phyloP scores from a whole-genome alignment of 2,888 invertebrate species.

The Lepeophtheirus nordmannii region DNA sequence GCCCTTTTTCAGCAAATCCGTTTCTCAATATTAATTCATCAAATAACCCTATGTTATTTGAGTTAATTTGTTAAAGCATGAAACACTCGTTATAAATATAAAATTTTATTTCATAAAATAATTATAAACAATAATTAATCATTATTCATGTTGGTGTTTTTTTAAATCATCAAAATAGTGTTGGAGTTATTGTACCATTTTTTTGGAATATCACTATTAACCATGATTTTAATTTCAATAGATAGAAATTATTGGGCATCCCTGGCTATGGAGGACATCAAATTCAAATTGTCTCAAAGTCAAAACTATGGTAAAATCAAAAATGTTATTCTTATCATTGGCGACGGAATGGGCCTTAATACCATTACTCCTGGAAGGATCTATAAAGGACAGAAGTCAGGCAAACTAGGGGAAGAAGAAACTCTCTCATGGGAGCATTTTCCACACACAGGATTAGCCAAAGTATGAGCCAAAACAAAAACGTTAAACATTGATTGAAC shows the following conservation, averaged over 20 bases:
- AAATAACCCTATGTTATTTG: too few species aligned
- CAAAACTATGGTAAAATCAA: conserved; percentile 33
- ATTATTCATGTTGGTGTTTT: too few species aligned
- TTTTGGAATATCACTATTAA: too few species aligned
- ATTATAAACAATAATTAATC: too few species aligned
- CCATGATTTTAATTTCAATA: too few species aligned
- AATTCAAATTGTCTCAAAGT: conserved; percentile 24
- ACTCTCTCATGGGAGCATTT: conserved; percentile 57
- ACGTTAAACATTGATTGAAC: background rate
- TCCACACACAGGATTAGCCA: conserved; percentile 54
- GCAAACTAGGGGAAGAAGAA: conserved; percentile 49
- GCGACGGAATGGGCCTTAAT: conserved; percentile 69
- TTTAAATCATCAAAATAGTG: too few species aligned
- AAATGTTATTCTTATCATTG: conserved; percentile 65
- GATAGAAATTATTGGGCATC: background rate
- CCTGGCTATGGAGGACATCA: conserved; percentile 15
- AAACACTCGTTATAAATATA: too few species aligned
- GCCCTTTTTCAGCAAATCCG: too few species aligned
- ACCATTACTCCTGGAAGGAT: conserved; percentile 61
- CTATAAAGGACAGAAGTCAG: conserved; percentile 48
- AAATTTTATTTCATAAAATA: too few species aligned
- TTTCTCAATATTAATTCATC: too few species aligned
- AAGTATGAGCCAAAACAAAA: conserved; percentile 46
- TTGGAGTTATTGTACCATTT: background rate
- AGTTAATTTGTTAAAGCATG: too few species aligned